Percentiles rank a stretch among this genome's conserved stretches.
Conservation (phyloP, 2,797 vertebrate genomes). For the Graptemys geographica region DNA sequence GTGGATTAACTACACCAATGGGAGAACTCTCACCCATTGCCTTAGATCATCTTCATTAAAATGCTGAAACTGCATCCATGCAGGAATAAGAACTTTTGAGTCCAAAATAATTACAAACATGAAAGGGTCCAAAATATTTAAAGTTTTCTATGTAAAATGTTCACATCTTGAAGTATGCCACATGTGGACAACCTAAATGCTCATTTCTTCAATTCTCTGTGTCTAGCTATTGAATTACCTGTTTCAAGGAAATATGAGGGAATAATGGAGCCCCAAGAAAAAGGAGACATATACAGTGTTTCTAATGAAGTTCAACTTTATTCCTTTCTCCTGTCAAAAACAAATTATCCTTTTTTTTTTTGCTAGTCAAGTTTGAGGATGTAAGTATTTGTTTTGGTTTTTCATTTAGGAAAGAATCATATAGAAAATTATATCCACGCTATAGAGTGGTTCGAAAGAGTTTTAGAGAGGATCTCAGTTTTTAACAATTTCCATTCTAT, state of each 20-base stretch:
- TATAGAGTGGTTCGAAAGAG: not conserved
- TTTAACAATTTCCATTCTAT: not conserved
- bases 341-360: not conserved
- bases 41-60: too few species aligned
- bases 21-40: too few species aligned
- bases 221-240: not conserved
- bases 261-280: not conserved
- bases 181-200: not conserved
- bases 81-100: not conserved
- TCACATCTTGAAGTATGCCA: not conserved
- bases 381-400: not conserved
- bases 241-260: not conserved
- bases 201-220: not conserved
- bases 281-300: not conserved
- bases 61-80: not conserved
- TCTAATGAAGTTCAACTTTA: not conserved
- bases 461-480: not conserved
- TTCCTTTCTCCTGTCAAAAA: not conserved
- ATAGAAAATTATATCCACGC: not conserved
- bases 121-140: not conserved
- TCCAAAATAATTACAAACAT: not conserved
- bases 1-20: too few species aligned
- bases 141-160: not conserved
- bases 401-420: not conserved
- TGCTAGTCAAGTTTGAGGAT: not conserved